These are phyloP conservation scores for Antheraea yamamai DNA, from an alignment of 2,888 invertebrate genomes.

Conservation along the genomic window DNA sequence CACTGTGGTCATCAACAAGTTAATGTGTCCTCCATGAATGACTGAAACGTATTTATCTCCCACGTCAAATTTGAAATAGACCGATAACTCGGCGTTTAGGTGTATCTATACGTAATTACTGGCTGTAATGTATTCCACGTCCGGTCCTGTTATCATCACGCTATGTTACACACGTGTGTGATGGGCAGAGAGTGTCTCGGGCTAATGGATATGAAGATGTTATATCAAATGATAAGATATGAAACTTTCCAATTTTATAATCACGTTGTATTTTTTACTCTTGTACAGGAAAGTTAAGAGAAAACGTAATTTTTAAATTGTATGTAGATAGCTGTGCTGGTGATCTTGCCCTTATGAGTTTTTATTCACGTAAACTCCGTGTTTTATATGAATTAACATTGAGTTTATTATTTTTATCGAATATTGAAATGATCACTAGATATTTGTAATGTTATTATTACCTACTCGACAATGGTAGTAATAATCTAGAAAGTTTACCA, in stretches of 20 bases:
- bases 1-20: conserved; percentile 24
- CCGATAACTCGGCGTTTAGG: conserved; percentile 41
- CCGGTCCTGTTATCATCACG: conserved; percentile 4
- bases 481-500: too few relatives aligned
- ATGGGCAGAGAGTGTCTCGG: neutral
- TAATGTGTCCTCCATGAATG: conserved; percentile 32
- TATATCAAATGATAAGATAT: conserved; percentile 7
- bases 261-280: neutral
- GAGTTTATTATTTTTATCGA: too few relatives aligned
- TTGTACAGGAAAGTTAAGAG: neutral
- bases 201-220: neutral
- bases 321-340: neutral
- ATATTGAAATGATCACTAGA: too few relatives aligned
- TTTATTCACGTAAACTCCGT: too few relatives aligned
- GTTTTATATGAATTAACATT: too few relatives aligned
- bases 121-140: conserved; percentile 11
- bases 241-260: neutral
- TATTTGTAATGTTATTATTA: too few relatives aligned
- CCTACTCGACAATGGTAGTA: too few relatives aligned
- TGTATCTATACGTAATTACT: conserved; percentile 20
- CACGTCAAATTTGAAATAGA: conserved; percentile 68
- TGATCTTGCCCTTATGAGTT: too few relatives aligned
- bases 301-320: neutral
- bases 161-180: conserved; percentile 7
- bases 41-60: conserved; percentile 52